Conservation (phyloP, 2,113 vertebrate species). For the Eulemur macaco region DNA sequence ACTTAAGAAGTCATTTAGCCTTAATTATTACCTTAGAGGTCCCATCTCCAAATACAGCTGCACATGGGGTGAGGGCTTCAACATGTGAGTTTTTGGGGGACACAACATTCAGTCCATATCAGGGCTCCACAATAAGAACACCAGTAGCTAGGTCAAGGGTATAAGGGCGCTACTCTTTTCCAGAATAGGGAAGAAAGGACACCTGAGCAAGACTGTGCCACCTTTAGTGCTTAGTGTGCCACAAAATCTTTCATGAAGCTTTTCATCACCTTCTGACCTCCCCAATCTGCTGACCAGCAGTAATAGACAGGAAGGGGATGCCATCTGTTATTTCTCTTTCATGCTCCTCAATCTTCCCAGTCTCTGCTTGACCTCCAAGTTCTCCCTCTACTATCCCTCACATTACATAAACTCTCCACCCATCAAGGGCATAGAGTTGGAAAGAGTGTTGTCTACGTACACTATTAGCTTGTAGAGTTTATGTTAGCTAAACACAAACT, state of each 20-base stretch:
- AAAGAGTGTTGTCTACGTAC: neutral
- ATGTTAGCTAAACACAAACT: neutral
- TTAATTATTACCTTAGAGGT: neutral
- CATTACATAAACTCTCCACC: neutral
- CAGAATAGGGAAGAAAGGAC: neutral
- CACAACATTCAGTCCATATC: neutral
- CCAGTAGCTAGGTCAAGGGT: neutral
- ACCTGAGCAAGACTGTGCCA: neutral
- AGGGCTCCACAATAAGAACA: neutral
- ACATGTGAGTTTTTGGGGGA: neutral
- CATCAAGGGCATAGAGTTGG: neutral
- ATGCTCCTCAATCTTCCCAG: neutral
- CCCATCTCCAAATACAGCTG: neutral
- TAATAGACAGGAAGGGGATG: neutral
- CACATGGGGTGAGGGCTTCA: neutral
- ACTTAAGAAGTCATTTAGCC: neutral
- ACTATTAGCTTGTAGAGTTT: neutral
- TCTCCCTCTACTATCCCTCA: neutral
- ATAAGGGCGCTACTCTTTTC: rapidly evolving
- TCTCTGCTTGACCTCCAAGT: neutral
- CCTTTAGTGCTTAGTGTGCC: neutral
- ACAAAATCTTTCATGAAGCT: neutral
- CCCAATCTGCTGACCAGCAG: neutral
- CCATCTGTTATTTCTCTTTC: neutral
- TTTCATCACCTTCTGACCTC: neutral